Percentiles rank a stretch among this genome's conserved stretches.
Conservation (phyloP, 2,113 vertebrate species). For the Helogale parvula region DNA sequence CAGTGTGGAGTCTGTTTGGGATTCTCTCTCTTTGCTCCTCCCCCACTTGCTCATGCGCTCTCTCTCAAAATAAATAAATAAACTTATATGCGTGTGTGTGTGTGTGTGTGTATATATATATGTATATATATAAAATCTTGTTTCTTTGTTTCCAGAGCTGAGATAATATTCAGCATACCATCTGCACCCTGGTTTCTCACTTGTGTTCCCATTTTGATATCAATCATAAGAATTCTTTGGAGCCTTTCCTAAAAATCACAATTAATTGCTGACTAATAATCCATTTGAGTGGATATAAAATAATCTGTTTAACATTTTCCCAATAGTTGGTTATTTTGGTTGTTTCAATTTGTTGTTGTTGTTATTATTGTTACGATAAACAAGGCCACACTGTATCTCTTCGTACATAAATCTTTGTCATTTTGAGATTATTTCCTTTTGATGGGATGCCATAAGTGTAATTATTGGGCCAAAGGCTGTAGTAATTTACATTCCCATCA, state of each 20-base stretch:
- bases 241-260: conserved; percentile 3
- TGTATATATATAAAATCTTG: neutral
- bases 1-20: no score
- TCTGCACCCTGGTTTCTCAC: neutral
- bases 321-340: conserved; percentile 4
- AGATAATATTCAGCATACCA: neutral
- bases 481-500: conserved; percentile 63
- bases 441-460: neutral
- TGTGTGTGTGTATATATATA: neutral
- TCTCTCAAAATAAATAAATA: no score
- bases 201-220: neutral
- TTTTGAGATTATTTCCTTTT: conserved; percentile 56
- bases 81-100: no score
- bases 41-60: no score
- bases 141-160: neutral
- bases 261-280: neutral
- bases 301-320: conserved; percentile 53
- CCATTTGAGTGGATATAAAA: conserved; percentile 1
- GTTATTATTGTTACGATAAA: conserved; percentile 13
- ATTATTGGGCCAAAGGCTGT: conserved; percentile 69
- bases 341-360: conserved; percentile 28
- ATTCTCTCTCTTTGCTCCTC: no score
- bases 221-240: neutral
- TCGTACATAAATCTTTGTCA: conserved; percentile 70
- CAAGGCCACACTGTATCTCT: conserved; percentile 23